Conservation (phyloP, 2,888 invertebrate species). For the Ernsta delagoae region DNA sequence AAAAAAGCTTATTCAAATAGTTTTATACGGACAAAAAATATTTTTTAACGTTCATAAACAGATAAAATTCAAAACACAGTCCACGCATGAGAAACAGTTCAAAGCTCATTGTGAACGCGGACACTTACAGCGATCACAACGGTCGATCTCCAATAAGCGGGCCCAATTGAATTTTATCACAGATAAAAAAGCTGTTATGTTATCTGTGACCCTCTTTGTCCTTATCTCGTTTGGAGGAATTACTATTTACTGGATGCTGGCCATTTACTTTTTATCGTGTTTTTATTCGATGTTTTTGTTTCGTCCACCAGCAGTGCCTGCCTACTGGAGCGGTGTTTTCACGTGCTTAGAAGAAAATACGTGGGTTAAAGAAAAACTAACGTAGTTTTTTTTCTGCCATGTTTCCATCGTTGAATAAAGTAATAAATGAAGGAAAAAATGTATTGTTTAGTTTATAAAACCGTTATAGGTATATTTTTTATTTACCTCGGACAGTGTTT, state of each 20-base stretch:
- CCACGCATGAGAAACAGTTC: neutral
- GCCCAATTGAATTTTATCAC: constrained; percentile 36
- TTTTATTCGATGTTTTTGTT: constrained; percentile 19
- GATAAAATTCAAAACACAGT: neutral
- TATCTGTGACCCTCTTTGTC: constrained; percentile 33
- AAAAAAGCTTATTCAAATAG: neutral
- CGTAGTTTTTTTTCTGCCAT: no score
- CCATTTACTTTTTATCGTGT: constrained; percentile 25
- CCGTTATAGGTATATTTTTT: no score
- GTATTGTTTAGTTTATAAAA: no score
- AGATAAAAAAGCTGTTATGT: constrained; percentile 37
- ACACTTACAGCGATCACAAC: constrained; percentile 24
- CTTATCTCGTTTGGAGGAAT: constrained; percentile 29
- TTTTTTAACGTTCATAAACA: neutral
- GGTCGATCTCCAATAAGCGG: constrained; percentile 31
- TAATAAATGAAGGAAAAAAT: no score
- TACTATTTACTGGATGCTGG: constrained; percentile 28
- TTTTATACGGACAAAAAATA: no score
- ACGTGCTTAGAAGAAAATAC: no score
- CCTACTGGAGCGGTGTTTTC: neutral
- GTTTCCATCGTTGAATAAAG: no score
- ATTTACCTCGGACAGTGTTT: no score
- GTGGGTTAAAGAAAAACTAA: no score
- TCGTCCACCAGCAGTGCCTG: neutral
- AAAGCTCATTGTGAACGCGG: constrained; percentile 1